Evolutionary conservation across 2,888 invertebrate genomes (phyloP), one percentile per base, ranked within the genome.

Genomic region (Siphlonurus alternatus): DNA sequence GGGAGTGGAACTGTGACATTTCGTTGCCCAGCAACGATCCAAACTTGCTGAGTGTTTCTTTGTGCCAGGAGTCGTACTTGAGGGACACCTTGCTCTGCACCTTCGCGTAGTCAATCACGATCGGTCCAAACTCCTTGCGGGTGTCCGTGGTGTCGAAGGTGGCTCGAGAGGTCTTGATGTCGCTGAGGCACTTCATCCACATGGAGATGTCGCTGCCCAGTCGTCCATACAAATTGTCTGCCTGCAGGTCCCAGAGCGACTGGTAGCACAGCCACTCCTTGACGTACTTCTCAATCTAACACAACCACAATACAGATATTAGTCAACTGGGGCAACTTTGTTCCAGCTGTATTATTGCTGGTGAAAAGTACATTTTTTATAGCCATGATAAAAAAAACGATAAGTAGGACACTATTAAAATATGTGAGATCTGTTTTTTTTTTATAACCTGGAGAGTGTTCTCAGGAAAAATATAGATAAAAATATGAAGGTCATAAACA

Each of bases 11-110:
- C 67, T 88, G 86, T 25, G 88, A 85, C 98, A 99, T 99, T 78
- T 98, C 96, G 64, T 88, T 91, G 51, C 95, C 94, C 62, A 99
- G 83, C 67, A 97, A 79, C 0, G 88, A 85, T 23, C 98, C 98
- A 77, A 99, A 99, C 79, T 97, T 98, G 72, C 93, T 89, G 56
- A 99, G 79, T 18, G 95, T 95, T 73, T 99, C 99, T 77, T 99
- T 99, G 76, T 99, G 99, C 97, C 98, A 98, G 0, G 97, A 95
- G 78, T 99, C 99, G 75, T 99, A 99, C 76, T 99, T 99, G 66
- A 99, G 79, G 0, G 96, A 93, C 0, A 99, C 98, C 77, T 99
- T 99, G 70, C 96, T 95, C 77, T 99, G 99, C 0, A 99, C 99
- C 78, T 99, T 98, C 10, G 95, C 94, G 78, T 96, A 99, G 76